Evolutionary conservation across 1,140 invertebrate species (phyloP).

Genomic region (Dryas iulia): DNA sequence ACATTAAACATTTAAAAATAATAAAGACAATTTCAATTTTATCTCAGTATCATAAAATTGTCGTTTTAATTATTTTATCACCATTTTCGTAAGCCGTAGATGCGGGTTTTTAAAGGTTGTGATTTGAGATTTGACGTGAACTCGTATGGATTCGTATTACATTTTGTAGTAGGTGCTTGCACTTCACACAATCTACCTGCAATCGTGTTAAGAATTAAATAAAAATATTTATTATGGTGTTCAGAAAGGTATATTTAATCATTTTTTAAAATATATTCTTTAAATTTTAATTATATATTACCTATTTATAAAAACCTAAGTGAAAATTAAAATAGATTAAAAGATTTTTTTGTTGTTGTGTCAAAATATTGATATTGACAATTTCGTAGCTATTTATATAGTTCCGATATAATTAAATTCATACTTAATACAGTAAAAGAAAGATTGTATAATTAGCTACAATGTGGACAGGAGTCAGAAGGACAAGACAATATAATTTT

Average conservation of each 20-base stretch:
- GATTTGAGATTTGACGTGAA: background rate
- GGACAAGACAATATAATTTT: constrained; percentile 58
- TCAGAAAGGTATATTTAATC: background rate
- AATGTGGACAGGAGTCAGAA: constrained; percentile 52
- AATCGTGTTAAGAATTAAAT: background rate
- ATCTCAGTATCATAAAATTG: constrained; percentile 4
- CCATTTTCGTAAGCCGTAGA: constrained; percentile 1
- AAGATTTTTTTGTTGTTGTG: background rate
- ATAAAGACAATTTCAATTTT: background rate
- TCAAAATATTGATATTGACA: background rate
- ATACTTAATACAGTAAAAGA: background rate
- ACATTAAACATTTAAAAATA: background rate
- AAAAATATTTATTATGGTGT: background rate
- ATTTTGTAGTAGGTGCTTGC: background rate
- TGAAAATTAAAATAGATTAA: background rate
- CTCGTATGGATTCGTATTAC: background rate
- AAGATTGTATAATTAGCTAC: background rate
- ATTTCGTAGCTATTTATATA: background rate
- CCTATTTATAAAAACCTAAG: background rate
- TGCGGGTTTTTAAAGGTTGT: background rate
- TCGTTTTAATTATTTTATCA: constrained; percentile 8
- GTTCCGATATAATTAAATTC: background rate
- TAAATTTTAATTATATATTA: background rate
- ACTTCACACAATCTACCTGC: background rate
- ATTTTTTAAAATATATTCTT: background rate